Base-by-base conservation (phyloP, 2,113 vertebrate genomes). In the Aegithalos caudatus region DNA sequence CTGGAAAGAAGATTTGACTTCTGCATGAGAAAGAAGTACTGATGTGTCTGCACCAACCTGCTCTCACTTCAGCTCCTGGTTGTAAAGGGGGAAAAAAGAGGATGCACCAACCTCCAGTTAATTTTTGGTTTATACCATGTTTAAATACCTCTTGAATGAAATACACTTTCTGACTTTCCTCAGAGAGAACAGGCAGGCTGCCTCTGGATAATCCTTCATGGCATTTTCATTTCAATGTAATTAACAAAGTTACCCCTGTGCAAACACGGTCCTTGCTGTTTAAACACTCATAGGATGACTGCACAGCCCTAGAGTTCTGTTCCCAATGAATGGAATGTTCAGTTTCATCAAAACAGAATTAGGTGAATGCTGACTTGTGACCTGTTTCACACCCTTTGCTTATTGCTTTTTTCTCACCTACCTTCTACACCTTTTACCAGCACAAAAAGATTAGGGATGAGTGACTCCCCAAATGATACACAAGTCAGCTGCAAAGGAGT, bases 401-500 rank as follows among this genome's bases (percentile, higher is more conserved):
- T 53, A 69, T 7, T 33, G 38, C 12, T 50, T 51, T 77, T 51
- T 60, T 45, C 37, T 45, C 22, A 86, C 12, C 9, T 33, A 40
- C 27, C 16, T 69, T 81, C 56, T 42, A 37, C 6, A 35, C 28
- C 7, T 40, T 74, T 58, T 16, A 15, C 54, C 22, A 65, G 40
- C 13, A 60, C 24, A 77, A 29, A 10, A 76, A 44, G 37, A 69
- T 60, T 4, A 78, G 13, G 6, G 17, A 7, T 35, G 21, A 47
- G 6, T 1, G 25, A 48, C 20, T 64, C 33, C 23, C 44, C 53
- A 60, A 67, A 53, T 3, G 1, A 72, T 15, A 53, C 0, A 47
- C 10, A 71, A 31, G 50, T 51, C 35, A 64, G 16, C 10, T 23
- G 11, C 33, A 76, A 67, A 31, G 10, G 15, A 80, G 12, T 64